phyloP scores from a whole-genome alignment of 2,113 vertebrate genomes.

The Edolisoma coerulescens region DNA sequence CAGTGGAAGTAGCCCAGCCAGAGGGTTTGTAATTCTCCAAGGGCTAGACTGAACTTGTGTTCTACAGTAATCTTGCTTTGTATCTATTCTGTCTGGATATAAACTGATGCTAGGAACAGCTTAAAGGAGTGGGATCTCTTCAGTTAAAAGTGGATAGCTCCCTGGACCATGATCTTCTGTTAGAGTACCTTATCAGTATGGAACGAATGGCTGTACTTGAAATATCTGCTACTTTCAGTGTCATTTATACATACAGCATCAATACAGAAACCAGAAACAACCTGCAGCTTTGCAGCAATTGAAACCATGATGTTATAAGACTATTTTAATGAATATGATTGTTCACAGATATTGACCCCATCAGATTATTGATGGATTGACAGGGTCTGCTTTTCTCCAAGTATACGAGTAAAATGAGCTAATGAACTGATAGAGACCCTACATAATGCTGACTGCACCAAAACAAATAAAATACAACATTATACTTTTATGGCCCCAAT shows the following conservation, averaged over 20 bases:
- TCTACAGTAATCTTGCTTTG: neutral
- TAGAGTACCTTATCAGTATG: neutral
- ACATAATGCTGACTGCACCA: neutral
- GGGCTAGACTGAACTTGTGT: neutral
- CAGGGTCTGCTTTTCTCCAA: neutral
- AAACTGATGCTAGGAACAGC: neutral
- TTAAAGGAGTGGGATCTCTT: neutral
- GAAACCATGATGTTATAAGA: neutral
- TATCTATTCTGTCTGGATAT: neutral
- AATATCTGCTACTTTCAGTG: neutral
- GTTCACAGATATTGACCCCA: neutral
- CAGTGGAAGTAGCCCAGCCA: neutral
- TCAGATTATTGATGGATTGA: neutral
- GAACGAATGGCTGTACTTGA: neutral
- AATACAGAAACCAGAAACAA: neutral
- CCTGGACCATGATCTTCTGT: neutral
- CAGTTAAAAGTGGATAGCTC: neutral
- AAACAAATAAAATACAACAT: neutral
- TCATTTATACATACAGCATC: neutral
- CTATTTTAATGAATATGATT: neutral
- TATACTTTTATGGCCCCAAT: neutral
- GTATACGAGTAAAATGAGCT: neutral
- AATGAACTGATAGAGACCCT: neutral
- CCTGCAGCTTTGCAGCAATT: neutral
- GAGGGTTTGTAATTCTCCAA: neutral